Base-by-base conservation (phyloP, 2,113 vertebrate species). In the Pterophyllum scalare region DNA sequence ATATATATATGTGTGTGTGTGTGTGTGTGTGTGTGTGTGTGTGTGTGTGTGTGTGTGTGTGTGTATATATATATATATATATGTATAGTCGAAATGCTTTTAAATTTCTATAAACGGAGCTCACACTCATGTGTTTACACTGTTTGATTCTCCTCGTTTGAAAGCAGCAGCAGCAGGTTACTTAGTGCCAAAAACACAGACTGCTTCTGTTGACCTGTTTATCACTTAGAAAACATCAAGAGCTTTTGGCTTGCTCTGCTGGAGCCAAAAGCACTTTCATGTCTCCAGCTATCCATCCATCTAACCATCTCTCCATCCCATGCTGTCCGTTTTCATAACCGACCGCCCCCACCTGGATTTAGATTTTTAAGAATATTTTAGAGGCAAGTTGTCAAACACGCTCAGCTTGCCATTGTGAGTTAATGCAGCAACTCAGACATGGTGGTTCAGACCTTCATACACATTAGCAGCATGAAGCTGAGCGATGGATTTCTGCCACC, bases 401-500 rank as follows among this genome's bases (percentile, higher is more conserved):
- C 70, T 87, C 80, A 49, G 75, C 77, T 57, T 75, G 43, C 65
- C 17, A 31, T 59, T 77, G 59, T 19, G 77, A 89, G 76, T 83
- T 88, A 46, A 85, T 81, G 84, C 28, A 7, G 75, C 74, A 28
- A 59, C 79, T 77, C 62, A 81, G 86, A 87, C 90, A 91, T 92
- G 91, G 76, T 82, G 0, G 84, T 83, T 85, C 79, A 89, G 82
- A 82, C 70, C 77, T 87, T 83, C 62, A 19, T 24, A 17, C 86
- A 80, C 84, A 94, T 93, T 92, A 94, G 88, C 85, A 60, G 75
- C 88, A 80, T 70, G 80, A 58, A 79, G 84, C 87, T n/a, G 43
- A 77, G 89, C 80, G 77, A 90, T 89, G 88, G 90, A 91, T 90
- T 91, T 85, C 80, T 88, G 88, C 90, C 85, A 72, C 97, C 96